Evolutionary conservation across 2,113 vertebrate genomes (phyloP), one percentile per base, ranked within the genome.

Genomic region (Glaucidium brasilianum): DNA sequence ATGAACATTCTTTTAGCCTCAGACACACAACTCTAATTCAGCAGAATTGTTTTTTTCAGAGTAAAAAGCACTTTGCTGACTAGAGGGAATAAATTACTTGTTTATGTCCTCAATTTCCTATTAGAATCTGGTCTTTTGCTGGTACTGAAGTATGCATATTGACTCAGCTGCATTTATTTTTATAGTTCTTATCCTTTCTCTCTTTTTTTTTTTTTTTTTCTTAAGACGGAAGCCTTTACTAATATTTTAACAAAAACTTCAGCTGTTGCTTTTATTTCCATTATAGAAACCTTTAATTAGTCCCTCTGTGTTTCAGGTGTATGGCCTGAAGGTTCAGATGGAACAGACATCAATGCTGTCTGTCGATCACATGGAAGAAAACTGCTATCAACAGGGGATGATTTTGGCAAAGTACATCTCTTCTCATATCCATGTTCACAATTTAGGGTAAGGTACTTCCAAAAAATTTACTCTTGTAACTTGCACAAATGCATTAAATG

Each of bases 351-450:
- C 96, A 99, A 99, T 0, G 99, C 99, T 2, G 98, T 98, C 78
- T 99, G 99, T 92, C 98, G 98, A 81, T 99, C 99, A 63, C 98
- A 95, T 5, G 98, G 98, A 95, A 99, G 98, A 41, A 99, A 97
- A 86, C 98, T 99, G 41, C 98, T 99, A 15, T 98, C 98, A 10
- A 99, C 99, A 2, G 99, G 99, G 34, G 99, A 99, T 9, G 99
- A 99, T 97, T 99, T 99, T 74, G 99, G 99, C 97, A 99, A 99
- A 98, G 99, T 99, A 67, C 99, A 99, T 92, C 98, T 99, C 60
- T 99, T 99, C 96, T 98, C 99, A 3, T 99, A 99, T 92, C 99
- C 99, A 4, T 99, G 99, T 89, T 99, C 98, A 25, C 99, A 99
- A 96, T 99, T 99, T 92, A 98, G 99, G 98, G 99, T 99, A 98